Base-by-base conservation (phyloP, 1,140 invertebrate species). In the Riptortus pedestris region DNA sequence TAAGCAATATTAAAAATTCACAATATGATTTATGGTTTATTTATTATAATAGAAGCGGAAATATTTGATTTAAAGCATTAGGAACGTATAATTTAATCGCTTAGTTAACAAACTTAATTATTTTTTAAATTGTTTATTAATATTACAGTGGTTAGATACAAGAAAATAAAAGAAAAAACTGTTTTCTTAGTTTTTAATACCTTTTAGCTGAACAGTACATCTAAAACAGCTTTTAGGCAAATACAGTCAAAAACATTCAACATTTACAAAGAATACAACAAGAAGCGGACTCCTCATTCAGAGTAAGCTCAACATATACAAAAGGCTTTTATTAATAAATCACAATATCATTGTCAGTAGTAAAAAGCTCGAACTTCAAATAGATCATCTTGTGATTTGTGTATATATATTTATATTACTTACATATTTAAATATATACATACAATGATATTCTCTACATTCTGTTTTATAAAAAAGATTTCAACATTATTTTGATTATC, bases 301-400 rank as follows among this genome's bases (percentile, higher is more conserved):
- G n/a, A n/a, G 9, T 47, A 47, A 47, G 45, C 45, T 47, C 45
- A 47, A 47, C 45, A 47, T 47, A 47, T 47, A 18, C 22, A 47
- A 47, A 47, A 47, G 45, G 45, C 45, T n/a, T 20, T 55, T 24
- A 55, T 24, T 14, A 24, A 26, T 55, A 45, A 62, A 63, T 63
- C 62, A 63, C 62, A 63, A 51, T 57, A 28, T 63, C 62, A 63
- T 63, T 63, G 62, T 63, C 62, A 31, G 29, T 63, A 31, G 29
- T 63, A 63, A 57, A 60, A 63, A 63, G 62, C 62, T 63, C 62
- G 62, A 63, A 55, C 27, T 28, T 63, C 47, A 57, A 52, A 63
- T 57, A 51, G 20, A 48, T 63, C 24, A 31, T 29, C 48, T 57
- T 63, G 60, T 47, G 16, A 22, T 47, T 47, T 9, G n/a, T 20